These are phyloP conservation scores for Leiothrix lutea DNA, from an alignment of 2,113 vertebrate species.

Conservation along the genomic window DNA sequence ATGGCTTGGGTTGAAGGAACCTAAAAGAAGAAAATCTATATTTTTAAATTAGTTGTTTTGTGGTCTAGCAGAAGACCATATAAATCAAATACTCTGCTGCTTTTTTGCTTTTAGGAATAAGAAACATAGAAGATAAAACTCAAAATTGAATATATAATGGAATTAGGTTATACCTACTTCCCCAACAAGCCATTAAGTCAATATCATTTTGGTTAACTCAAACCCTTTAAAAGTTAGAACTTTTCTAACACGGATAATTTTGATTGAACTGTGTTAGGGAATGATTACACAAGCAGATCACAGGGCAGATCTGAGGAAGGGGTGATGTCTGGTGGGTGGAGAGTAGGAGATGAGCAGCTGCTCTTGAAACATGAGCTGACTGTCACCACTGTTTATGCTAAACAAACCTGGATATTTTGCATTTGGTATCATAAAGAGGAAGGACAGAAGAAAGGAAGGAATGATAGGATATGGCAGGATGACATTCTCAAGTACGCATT, in stretches of 20 bases:
- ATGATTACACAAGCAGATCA: not conserved
- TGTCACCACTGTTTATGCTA: not conserved
- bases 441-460: not conserved
- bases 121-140: not conserved
- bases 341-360: not conserved
- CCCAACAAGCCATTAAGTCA: not conserved
- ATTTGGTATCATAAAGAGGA: not conserved
- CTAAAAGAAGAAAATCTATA: not conserved
- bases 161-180: not conserved
- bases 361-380: not conserved
- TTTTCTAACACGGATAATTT: not conserved
- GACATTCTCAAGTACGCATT: not conserved
- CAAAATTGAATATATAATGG: not conserved
- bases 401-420: not conserved
- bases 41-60: not conserved
- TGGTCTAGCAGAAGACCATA: not conserved
- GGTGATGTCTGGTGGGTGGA: not conserved
- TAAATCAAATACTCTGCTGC: not conserved
- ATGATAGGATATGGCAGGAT: not conserved
- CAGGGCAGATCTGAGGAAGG: not conserved
- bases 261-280: not conserved
- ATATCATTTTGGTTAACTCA: not conserved
- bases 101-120: not conserved
- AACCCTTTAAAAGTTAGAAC: not conserved
- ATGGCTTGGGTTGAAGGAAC: not conserved